Evolutionary conservation across 1,140 invertebrate species (phyloP).

Genomic region (Tetragnatha versicolor): DNA sequence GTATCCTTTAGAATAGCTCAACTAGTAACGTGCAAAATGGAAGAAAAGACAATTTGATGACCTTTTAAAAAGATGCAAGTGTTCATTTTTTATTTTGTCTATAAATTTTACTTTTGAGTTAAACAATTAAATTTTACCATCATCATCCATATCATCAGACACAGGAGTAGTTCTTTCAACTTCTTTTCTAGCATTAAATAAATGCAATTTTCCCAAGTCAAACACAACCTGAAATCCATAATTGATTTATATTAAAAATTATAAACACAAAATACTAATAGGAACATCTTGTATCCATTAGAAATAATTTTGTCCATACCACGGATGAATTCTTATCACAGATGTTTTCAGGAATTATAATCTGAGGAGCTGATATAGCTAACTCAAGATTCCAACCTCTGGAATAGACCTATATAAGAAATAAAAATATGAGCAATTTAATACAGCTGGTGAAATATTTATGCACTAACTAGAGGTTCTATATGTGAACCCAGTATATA

Average conservation of each 20-base stretch:
- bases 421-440: too few relatives aligned
- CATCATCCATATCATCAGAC: constrained; percentile 63
- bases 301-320: constrained; percentile 67
- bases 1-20: too few relatives aligned
- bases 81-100: too few relatives aligned
- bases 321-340: constrained; percentile 78
- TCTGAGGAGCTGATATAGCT: constrained; percentile 91
- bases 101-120: too few relatives aligned
- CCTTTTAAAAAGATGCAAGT: too few relatives aligned
- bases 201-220: constrained; percentile 65
- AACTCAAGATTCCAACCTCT: constrained; percentile 83
- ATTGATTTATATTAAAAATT: not conserved
- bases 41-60: too few relatives aligned
- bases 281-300: too few relatives aligned
- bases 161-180: constrained; percentile 26
- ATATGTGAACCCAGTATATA: too few relatives aligned
- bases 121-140: constrained; percentile 62
- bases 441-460: too few relatives aligned
- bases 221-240: constrained; percentile 61
- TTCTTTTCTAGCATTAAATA: constrained; percentile 60
- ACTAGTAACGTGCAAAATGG: too few relatives aligned
- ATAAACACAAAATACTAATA: not conserved
- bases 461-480: too few relatives aligned
- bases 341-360: constrained; percentile 83
- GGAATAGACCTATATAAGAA: constrained; percentile 69